Base-by-base conservation (phyloP, 2,797 vertebrate genomes). In the Poecilia wingei region DNA sequence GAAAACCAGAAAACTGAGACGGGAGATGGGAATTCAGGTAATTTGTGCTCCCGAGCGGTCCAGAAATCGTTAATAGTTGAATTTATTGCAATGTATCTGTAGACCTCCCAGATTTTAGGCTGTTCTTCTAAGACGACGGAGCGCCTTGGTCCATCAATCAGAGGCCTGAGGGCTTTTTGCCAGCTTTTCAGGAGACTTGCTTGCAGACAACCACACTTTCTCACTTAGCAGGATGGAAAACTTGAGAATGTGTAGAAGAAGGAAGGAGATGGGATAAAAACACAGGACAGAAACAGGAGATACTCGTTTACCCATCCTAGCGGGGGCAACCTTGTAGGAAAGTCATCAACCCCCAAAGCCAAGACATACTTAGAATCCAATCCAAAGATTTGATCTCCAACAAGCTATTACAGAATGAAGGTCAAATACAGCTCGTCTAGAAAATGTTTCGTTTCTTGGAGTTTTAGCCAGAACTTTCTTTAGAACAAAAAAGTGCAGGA, bases 51-150 rank as follows among this genome's bases (percentile, higher is more conserved):
- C 76, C 86, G 77, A 83, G 86, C 82, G 78, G 79, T 79, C 88
- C 75, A 83, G 74, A 92, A 90, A 90, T 88, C 82, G 92, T 88
- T 88, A 88, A 93, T 91, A 91, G 81, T 83, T 91, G 80, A 94
- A 91, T 92, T 93, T 90, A 87, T 81, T 87, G 76, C 77, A 88
- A 88, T 92, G 80, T 81, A 82, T 77, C 78, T 43, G 31, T 28
- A 81, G 94, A 92, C 92, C 94, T 93, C 92, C 92, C 85, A 61
- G 91, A 45, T 76, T 25, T 39, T 68, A 46, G 75, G 73, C 78
- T 80, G 78, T 78, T 85, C 80, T 76, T 74, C 74, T 84, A 80
- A 81, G 72, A 71, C 68, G 70, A 86, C 72, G 81, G 76, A 86
- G 74, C 64, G 72, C 78, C 88, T 84, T 89, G 83, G 71, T 91